Evolutionary conservation across 1,140 invertebrate genomes (phyloP).

Genomic region (Ostrea edulis): DNA sequence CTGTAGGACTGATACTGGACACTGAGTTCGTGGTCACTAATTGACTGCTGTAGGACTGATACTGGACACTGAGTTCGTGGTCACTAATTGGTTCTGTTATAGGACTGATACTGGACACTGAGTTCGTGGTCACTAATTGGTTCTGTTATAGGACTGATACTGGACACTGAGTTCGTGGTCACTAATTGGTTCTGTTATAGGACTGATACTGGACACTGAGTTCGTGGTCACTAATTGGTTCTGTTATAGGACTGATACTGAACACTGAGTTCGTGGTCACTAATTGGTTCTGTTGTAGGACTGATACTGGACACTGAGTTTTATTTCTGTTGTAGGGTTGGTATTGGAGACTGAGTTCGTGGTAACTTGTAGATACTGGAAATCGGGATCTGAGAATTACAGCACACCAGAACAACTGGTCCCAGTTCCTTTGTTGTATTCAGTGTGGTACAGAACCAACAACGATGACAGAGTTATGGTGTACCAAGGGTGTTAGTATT

Average conservation of each 20-base stretch:
- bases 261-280: background rate
- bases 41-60: background rate
- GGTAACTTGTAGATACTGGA: background rate
- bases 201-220: background rate
- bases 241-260: background rate
- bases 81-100: background rate
- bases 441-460: background rate
- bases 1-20: too few relatives aligned
- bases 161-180: background rate
- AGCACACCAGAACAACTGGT: background rate
- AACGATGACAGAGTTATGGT: background rate
- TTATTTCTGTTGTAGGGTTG: background rate
- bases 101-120: background rate
- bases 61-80: background rate
- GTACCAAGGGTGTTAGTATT: background rate
- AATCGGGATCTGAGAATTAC: background rate
- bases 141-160: background rate
- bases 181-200: too few relatives aligned
- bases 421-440: background rate
- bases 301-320: background rate
- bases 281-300: too few relatives aligned
- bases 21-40: too few relatives aligned
- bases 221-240: too few relatives aligned
- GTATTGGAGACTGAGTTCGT: background rate
- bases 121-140: too few relatives aligned